Evolutionary conservation across 2,888 invertebrate species (phyloP), one percentile per base, ranked within the genome.

Genomic region (Oithona nana): DNA sequence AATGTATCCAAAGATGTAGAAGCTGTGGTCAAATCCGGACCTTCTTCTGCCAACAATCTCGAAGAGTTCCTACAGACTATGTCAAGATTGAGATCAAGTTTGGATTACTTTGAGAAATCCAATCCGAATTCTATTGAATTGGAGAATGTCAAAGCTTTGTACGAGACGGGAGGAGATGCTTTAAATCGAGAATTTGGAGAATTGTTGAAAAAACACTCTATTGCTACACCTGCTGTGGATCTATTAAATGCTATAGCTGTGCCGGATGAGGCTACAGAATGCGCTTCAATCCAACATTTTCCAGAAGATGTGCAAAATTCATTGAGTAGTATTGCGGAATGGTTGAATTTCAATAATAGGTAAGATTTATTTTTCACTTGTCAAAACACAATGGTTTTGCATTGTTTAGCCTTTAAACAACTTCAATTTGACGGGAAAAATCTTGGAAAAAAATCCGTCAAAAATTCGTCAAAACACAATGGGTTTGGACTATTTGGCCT

Each of bases 1-100:
- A 90, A 92, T 75, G 89, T 94, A 30, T 86, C 90, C 0, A 83
- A 88, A 71, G 90, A 93, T 71, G 84, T 93, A 3, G 92, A 90
- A 65, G 82, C 83, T 67, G 79, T 84, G 2, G 85, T 94, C 29
- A 70, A 70, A 65, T 22, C 59, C 1, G 59, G 59, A 1, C 59
- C 59, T 26, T 20, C 24, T 16, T 20, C 22, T 29, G 75, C 80
- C 1, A 79, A 79, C 58, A 78, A 81, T 0, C 69, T 79, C 28
- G 75, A 77, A 22, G 71, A 73, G 39, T 80, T 77, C 68, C 69
- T 80, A 28, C 80, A 85, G 72, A 86, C 89, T 1, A 79, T 94
- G 73, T 86, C 86, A 69, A 83, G 85, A 68, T 75, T 95, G 50
- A 82, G 88, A 55, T 83, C 84, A 67, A 93, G 94, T 1, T 85